Evolutionary conservation across 2,888 invertebrate species (phyloP), one percentile per base, ranked within the genome.

Genomic region (Hybos culiciformis): DNA sequence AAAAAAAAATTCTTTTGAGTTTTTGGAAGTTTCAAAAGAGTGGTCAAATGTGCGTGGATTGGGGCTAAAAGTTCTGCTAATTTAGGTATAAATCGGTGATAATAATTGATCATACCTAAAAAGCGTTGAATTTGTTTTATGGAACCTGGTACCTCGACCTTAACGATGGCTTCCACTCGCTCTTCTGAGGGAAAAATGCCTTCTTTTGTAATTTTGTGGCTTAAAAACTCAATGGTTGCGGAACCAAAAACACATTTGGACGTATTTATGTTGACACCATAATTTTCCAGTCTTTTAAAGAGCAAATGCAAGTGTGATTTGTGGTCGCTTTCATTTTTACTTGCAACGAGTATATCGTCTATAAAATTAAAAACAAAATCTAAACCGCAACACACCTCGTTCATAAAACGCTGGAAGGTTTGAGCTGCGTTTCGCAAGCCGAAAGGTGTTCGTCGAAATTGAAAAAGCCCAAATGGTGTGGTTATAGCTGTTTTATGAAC

Each of bases 381-480:
- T 3, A 56, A 33, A 7, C 45, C 50, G 20, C 50, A 24, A 9
- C 52, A 38, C 5, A 58, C 49, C 8, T 51, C 46, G 38, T 63
- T 51, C 40, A 63, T 57, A 39, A 59, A 58, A 1, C 59, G 46
- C 43, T 61, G 59, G 44, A 63, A 66, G 1, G 58, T 59, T 41
- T 59, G 59, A 1, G 55, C 54, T 2, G 60, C 59, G 41, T 63
- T 63, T 5, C 55, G 57, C 55, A 21, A 52, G 39, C 44, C 48
- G 18, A 51, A 49, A 3, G 45, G 40, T 59, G 61, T 62, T 8
- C 39, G 29, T 0, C 46, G 8, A 38, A 54, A 60, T 42, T 63
- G 62, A 40, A 55, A 63, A 5, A 62, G 44, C 4, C 60, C 61
- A 41, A 61, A 56, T 1, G 61, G 60, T 3, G 62, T 63, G 1